Conservation (phyloP, 1,140 invertebrate genomes). For the Bombus difficillimus region DNA sequence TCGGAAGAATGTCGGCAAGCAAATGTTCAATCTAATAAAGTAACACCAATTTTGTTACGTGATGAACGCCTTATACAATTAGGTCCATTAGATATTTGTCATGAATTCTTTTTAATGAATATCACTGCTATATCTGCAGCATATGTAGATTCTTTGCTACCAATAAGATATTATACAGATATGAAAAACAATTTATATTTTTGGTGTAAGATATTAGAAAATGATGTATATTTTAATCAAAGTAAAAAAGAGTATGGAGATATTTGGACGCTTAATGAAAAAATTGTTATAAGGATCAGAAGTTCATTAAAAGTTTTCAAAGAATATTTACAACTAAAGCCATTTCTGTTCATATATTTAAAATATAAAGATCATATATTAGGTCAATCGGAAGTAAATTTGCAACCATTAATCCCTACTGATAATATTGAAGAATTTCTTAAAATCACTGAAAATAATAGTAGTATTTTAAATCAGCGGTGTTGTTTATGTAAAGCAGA, state of each 20-base stretch:
- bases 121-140: conserved; percentile 70
- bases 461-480: conserved; percentile 69
- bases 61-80: conserved; percentile 79
- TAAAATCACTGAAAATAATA: conserved; percentile 61
- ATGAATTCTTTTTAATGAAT: conserved; percentile 75
- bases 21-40: conserved; percentile 22
- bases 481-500: conserved; percentile 71
- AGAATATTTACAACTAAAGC: conserved; percentile 74
- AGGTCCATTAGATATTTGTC: conserved; percentile 71
- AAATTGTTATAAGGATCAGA: conserved; percentile 76
- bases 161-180: conserved; percentile 53
- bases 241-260: conserved; percentile 66
- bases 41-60: conserved; percentile 69
- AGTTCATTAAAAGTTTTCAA: conserved; percentile 74
- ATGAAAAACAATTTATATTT: conserved; percentile 65
- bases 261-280: conserved; percentile 73
- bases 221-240: conserved; percentile 72
- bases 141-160: conserved; percentile 71
- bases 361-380: conserved; percentile 70
- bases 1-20: not conserved
- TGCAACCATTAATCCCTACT: conserved; percentile 70
- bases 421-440: conserved; percentile 69
- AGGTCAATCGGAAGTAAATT: conserved; percentile 73
- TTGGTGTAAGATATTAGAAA: conserved; percentile 75
- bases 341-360: conserved; percentile 74